Conservation (phyloP, 2,888 invertebrate genomes). For the Cremastobaeus sp. region DNA sequence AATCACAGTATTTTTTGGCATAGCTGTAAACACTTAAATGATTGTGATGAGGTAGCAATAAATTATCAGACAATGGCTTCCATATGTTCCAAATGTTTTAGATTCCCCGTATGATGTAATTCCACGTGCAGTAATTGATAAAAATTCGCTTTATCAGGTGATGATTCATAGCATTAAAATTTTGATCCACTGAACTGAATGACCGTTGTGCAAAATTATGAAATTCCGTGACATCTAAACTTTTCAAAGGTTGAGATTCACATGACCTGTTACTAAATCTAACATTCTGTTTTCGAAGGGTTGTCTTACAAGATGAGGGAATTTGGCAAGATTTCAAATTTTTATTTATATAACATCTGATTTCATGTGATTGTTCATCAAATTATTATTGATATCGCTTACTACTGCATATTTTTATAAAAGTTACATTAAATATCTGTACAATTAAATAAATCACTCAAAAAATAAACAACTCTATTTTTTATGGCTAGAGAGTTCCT, state of each 20-base stretch:
- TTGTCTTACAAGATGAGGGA: slow-evolving; percentile 21
- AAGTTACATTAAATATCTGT: no score
- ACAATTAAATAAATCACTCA: slow-evolving; percentile 1
- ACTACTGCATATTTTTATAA: no score
- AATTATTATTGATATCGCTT: no score
- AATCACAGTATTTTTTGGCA: no score
- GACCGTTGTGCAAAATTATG: neutral
- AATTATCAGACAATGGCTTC: slow-evolving; percentile 5
- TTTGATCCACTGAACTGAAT: neutral
- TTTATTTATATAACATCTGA: slow-evolving; percentile 28
- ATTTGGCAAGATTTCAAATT: slow-evolving; percentile 17
- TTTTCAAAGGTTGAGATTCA: no score
- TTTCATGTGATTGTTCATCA: slow-evolving; percentile 11
- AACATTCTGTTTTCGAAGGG: no score
- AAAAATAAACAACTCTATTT: no score
- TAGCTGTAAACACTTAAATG: no score
- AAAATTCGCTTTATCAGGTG: slow-evolving; percentile 11
- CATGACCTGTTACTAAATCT: no score
- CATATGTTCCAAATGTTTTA: slow-evolving; percentile 28
- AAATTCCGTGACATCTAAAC: no score
- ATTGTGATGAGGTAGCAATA: slow-evolving; percentile 13
- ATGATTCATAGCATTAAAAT: neutral
- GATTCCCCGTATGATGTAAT: neutral
- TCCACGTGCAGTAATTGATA: neutral
- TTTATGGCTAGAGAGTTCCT: no score